Evolutionary conservation across 2,113 vertebrate species (phyloP).

Genomic region (Cyphomyrus plagiostoma): DNA sequence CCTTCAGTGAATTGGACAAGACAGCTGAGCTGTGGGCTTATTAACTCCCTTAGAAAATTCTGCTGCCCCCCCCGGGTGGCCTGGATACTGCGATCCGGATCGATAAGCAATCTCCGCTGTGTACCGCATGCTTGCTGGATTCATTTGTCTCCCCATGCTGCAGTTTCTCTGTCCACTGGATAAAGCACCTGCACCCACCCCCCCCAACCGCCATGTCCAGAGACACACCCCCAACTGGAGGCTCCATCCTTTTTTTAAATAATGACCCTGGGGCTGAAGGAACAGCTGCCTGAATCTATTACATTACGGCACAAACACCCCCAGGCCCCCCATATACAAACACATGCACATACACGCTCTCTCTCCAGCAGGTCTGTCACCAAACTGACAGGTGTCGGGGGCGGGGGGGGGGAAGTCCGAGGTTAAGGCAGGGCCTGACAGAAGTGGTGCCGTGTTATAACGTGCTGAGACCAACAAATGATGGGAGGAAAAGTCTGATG

Average conservation of each 20-base stretch:
- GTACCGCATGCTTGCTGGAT: conserved; percentile 97
- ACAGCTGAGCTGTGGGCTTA: conserved; percentile 99
- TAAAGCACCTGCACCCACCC: conserved; percentile 72
- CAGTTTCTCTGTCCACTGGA: conserved; percentile 76
- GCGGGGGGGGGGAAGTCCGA: not conserved
- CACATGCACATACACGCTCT: conserved; percentile 6
- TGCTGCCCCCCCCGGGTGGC: conserved; percentile 81
- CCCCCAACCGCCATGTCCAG: conserved; percentile 1
- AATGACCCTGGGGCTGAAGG: conserved; percentile 82
- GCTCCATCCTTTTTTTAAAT: conserved; percentile 75
- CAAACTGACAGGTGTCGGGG: conserved; percentile 55
- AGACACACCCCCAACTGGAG: conserved; percentile 45
- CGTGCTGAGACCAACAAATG: not conserved
- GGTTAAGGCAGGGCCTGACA: not conserved
- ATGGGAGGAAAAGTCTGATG: not conserved
- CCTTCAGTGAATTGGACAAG: conserved; percentile 99
- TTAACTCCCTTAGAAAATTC: conserved; percentile 99
- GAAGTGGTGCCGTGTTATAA: not conserved
- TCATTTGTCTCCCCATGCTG: conserved; percentile 93
- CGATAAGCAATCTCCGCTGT: conserved; percentile 99
- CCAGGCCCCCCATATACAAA: conserved; percentile 36
- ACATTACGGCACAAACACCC: conserved; percentile 69
- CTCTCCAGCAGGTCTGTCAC: conserved; percentile 57
- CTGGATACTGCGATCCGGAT: conserved; percentile 97
- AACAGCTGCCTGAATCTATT: conserved; percentile 74